These are phyloP conservation scores for Lobophora halterata DNA, from an alignment of 2,888 invertebrate species.

Conservation along the genomic window DNA sequence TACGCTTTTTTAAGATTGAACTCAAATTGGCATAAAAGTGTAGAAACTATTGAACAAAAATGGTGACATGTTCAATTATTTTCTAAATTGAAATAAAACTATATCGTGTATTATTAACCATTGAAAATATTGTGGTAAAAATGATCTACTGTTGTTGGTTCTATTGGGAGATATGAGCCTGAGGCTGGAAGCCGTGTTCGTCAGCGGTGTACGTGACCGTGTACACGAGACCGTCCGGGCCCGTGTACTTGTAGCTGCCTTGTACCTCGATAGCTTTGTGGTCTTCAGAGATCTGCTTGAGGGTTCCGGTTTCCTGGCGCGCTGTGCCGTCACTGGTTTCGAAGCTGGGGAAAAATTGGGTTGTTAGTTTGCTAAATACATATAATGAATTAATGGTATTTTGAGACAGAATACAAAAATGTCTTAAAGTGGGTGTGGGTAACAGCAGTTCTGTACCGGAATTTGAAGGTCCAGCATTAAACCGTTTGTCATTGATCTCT, in stretches of 20 bases:
- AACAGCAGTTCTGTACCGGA: no score
- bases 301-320: constrained; percentile 74
- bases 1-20: no score
- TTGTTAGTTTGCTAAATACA: background rate
- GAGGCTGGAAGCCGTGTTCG: constrained; percentile 81
- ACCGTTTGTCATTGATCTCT: no score
- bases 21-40: no score
- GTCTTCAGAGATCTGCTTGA: constrained; percentile 75
- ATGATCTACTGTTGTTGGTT: constrained; percentile 19
- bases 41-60: no score
- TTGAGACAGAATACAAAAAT: no score
- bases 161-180: constrained; percentile 51
- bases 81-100: background rate
- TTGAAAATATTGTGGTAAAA: background rate
- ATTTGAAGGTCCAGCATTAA: no score
- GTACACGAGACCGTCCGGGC: constrained; percentile 77
- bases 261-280: constrained; percentile 73
- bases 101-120: background rate
- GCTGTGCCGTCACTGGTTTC: constrained; percentile 77
- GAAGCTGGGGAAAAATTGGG: constrained; percentile 45
- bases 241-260: constrained; percentile 77
- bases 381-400: no score
- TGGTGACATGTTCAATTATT: no score
- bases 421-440: no score
- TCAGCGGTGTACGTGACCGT: constrained; percentile 78